A percentile compares a stretch with the other conserved stretches of the same genome.
Evolutionary conservation across 2,113 vertebrate genomes (phyloP).

Genomic region (Falcunculus frontatus): DNA sequence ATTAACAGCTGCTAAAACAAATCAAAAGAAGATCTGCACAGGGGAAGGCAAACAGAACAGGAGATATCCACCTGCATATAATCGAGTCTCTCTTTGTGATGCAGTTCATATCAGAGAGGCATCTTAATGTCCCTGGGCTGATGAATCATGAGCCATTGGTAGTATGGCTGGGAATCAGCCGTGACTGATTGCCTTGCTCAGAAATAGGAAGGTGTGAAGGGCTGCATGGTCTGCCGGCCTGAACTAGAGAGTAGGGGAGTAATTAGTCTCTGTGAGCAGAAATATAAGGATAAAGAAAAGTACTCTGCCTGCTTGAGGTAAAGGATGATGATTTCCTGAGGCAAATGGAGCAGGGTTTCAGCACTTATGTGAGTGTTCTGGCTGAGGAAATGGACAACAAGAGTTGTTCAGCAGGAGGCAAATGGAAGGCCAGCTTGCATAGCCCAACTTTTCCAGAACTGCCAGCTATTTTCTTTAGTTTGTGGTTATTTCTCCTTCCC

Average conservation of each 20-base stretch:
- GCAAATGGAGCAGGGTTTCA: neutral
- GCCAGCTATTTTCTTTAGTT: neutral
- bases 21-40: neutral
- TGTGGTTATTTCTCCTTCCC: neutral
- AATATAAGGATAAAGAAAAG: neutral
- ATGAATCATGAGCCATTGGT: constrained; percentile 35
- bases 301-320: neutral
- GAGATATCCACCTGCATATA: neutral
- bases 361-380: neutral
- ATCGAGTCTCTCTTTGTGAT: neutral
- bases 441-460: neutral
- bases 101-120: neutral
- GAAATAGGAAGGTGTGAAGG: constrained; percentile 7
- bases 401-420: neutral
- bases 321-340: neutral
- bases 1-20: neutral
- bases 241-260: neutral
- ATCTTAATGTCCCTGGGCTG: constrained; percentile 14
- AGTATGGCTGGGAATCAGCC: neutral
- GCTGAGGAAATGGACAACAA: neutral
- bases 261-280: constrained; percentile 30
- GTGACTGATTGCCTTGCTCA: constrained; percentile 8
- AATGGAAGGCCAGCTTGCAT: neutral
- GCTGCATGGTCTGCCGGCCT: neutral
- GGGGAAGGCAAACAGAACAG: neutral